A percentile compares a stretch with the other conserved stretches of the same genome.
Conservation (phyloP, 23 tunicate species). For the Halocynthia aurantium region DNA sequence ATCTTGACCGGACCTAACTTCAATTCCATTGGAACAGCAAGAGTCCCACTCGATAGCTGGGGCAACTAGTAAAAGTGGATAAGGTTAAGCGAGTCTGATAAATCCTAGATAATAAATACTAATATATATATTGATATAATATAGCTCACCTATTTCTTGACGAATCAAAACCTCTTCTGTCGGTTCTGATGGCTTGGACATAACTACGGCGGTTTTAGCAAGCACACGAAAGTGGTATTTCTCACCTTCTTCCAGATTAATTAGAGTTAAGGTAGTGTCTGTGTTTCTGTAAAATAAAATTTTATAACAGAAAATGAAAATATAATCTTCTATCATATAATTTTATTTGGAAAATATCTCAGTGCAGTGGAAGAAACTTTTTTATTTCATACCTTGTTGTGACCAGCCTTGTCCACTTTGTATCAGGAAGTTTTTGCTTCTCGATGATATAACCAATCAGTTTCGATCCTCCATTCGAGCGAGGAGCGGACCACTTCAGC, state of each 20-base stretch:
- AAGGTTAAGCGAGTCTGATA: not conserved
- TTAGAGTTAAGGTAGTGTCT: slow-evolving; percentile 7
- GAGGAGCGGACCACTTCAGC: slow-evolving; percentile 70
- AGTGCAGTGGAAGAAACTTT: not conserved
- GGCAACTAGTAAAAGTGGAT: slow-evolving; percentile 10
- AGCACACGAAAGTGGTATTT: slow-evolving; percentile 74
- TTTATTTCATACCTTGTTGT: slow-evolving; percentile 36
- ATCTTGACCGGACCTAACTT: slow-evolving; percentile 45
- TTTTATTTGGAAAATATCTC: not conserved
- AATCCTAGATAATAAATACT: not conserved
- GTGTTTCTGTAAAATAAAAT: slow-evolving; percentile 3
- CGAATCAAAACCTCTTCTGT: slow-evolving; percentile 43
- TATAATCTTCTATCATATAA: not conserved
- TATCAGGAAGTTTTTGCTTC: slow-evolving; percentile 49
- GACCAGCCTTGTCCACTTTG: slow-evolving; percentile 50
- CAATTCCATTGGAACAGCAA: slow-evolving; percentile 26
- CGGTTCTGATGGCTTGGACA: slow-evolving; percentile 78
- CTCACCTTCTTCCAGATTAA: slow-evolving; percentile 40
- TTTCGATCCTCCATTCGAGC: slow-evolving; percentile 66
- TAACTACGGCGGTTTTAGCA: slow-evolving; percentile 82
- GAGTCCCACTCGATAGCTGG: slow-evolving; percentile 44
- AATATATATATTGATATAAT: not conserved
- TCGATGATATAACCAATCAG: slow-evolving; percentile 71
- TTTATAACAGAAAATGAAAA: not conserved
- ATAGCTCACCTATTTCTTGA: slow-evolving; percentile 36